phyloP scores from a whole-genome alignment of 2,797 vertebrate species.

The Clarias platycephalus region DNA sequence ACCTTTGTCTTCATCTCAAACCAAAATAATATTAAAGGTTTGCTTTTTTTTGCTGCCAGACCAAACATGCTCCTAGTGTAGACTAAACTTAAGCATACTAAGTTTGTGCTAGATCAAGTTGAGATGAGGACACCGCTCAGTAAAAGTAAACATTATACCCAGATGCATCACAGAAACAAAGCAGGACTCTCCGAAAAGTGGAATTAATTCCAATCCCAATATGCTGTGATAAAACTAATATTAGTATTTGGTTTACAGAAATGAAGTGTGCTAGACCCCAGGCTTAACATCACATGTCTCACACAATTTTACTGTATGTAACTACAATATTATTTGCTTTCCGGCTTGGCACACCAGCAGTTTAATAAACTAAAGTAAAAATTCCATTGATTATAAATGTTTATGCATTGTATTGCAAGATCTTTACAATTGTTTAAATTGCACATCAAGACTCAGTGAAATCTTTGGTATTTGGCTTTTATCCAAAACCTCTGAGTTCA shows the following conservation, averaged over 20 bases:
- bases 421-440: neutral
- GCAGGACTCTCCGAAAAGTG: neutral
- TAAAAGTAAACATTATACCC: slow-evolving; percentile 30
- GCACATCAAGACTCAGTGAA: neutral
- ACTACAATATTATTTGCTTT: slow-evolving; percentile 6
- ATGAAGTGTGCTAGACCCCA: neutral
- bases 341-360: neutral
- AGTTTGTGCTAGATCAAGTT: slow-evolving; percentile 20
- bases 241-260: neutral
- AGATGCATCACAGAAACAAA: slow-evolving; percentile 25
- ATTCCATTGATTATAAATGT: neutral
- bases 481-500: slow-evolving; percentile 2
- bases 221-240: neutral
- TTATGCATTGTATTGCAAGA: neutral
- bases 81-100: slow-evolving; percentile 32
- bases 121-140: slow-evolving; percentile 33
- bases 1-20: slow-evolving; percentile 9
- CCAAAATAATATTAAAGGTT: slow-evolving; percentile 18
- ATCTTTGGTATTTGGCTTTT: slow-evolving; percentile 1
- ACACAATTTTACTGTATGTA: neutral
- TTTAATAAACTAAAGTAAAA: neutral
- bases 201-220: neutral
- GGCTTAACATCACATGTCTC: neutral
- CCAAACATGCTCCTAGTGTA: slow-evolving; percentile 39
- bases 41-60: slow-evolving; percentile 20